Percentiles rank a stretch among this genome's conserved stretches.
These are phyloP conservation scores for Atractosteus spatula DNA, from an alignment of 2,113 vertebrate genomes.

Conservation along the genomic window DNA sequence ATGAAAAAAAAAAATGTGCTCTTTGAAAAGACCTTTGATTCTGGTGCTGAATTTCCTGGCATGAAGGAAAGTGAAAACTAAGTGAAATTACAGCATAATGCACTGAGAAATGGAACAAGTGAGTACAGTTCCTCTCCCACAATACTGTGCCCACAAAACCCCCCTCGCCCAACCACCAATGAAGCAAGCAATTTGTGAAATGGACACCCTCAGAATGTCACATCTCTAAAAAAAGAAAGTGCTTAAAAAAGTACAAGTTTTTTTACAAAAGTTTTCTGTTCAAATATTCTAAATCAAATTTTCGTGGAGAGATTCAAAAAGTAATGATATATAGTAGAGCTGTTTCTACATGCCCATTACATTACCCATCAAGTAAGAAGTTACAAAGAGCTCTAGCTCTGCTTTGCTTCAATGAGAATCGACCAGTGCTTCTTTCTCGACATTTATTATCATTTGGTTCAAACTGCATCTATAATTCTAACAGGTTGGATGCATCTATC, in stretches of 20 bases:
- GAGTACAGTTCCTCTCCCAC: too few species aligned
- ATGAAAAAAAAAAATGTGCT: too few species aligned
- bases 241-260: too few species aligned
- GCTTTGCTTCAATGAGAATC: background rate
- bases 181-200: too few species aligned
- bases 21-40: too few species aligned
- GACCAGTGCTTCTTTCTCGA: background rate
- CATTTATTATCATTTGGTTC: constrained; percentile 7
- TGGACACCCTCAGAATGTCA: background rate
- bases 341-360: background rate
- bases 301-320: too few species aligned
- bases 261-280: background rate
- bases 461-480: background rate
- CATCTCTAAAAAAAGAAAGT: too few species aligned
- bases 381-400: background rate
- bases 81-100: too few species aligned
- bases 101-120: too few species aligned
- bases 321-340: background rate
- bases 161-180: background rate
- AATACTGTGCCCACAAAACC: background rate
- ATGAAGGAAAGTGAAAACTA: too few species aligned
- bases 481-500: background rate
- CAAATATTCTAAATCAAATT: background rate
- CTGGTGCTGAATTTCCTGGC: too few species aligned
- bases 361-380: background rate